Conservation (phyloP, 2,113 vertebrate species). For the Ageneiosus marmoratus region DNA sequence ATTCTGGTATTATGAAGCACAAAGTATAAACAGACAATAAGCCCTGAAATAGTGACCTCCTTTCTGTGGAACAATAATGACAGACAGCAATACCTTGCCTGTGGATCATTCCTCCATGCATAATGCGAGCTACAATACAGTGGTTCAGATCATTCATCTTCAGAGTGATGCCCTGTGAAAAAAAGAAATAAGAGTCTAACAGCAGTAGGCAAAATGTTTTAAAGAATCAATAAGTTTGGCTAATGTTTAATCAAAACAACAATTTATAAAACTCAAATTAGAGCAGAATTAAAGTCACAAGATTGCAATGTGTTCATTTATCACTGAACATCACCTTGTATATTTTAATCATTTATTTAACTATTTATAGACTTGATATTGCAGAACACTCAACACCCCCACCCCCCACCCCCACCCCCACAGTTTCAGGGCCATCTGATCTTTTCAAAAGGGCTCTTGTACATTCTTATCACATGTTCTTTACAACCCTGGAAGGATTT, state of each 20-base stretch:
- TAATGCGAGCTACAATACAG: constrained; percentile 97
- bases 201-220: background rate
- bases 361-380: background rate
- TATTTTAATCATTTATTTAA: no score
- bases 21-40: background rate
- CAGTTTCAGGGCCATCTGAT: no score
- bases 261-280: background rate
- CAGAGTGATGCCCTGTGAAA: constrained; percentile 93
- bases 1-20: background rate
- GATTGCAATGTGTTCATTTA: background rate
- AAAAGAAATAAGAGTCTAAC: constrained; percentile 26
- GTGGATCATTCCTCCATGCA: constrained; percentile 99
- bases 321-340: background rate
- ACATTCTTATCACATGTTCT: no score
- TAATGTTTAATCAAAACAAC: background rate
- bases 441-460: no score
- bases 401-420: no score
- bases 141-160: constrained; percentile 99
- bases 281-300: background rate
- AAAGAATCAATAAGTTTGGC: background rate
- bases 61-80: constrained; percentile 12
- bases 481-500: no score
- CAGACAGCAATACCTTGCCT: constrained; percentile 83
- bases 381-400: background rate
- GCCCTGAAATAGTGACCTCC: no score